phyloP scores from a whole-genome alignment of 1,140 invertebrate genomes.

The Dendroctonus valens region DNA sequence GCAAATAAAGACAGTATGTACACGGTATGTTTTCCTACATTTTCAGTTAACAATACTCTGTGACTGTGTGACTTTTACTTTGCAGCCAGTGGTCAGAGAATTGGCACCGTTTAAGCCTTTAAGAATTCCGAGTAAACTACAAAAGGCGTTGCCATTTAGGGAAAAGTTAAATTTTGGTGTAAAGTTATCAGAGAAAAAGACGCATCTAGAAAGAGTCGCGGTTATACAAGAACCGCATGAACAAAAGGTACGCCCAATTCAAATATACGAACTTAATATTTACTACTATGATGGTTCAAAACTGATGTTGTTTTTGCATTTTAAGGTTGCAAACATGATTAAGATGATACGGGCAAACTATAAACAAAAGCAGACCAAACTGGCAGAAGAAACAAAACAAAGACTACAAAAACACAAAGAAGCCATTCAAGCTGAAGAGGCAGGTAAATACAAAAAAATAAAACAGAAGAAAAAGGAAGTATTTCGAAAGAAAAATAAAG shows the following conservation, averaged over 20 bases:
- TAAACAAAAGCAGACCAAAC: conserved; percentile 57
- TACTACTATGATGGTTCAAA: background rate
- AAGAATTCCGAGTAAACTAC: conserved; percentile 80
- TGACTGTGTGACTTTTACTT: conserved; percentile 36
- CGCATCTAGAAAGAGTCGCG: conserved; percentile 67
- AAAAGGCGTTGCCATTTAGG: conserved; percentile 86
- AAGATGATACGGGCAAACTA: conserved; percentile 77
- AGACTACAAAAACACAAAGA: conserved; percentile 66
- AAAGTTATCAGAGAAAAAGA: conserved; percentile 51
- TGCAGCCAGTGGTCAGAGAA: conserved; percentile 68
- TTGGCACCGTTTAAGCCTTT: conserved; percentile 78
- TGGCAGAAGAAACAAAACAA: conserved; percentile 60
- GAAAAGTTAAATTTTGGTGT: conserved; percentile 79
- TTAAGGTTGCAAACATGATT: conserved; percentile 71
- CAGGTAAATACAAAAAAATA: conserved; percentile 67
- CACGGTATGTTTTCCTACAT: conserved; percentile 54
- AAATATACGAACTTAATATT: background rate
- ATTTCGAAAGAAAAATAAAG: conserved; percentile 73
- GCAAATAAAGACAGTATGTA: conserved; percentile 84
- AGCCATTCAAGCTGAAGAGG: conserved; percentile 63
- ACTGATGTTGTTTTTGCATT: conserved; percentile 33
- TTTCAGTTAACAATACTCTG: background rate
- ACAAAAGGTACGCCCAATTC: conserved; percentile 60
- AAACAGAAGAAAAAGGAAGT: conserved; percentile 82
- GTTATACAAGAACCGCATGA: conserved; percentile 88